Conservation (phyloP, 2,888 invertebrate species). For the Oxytorus armatus region DNA sequence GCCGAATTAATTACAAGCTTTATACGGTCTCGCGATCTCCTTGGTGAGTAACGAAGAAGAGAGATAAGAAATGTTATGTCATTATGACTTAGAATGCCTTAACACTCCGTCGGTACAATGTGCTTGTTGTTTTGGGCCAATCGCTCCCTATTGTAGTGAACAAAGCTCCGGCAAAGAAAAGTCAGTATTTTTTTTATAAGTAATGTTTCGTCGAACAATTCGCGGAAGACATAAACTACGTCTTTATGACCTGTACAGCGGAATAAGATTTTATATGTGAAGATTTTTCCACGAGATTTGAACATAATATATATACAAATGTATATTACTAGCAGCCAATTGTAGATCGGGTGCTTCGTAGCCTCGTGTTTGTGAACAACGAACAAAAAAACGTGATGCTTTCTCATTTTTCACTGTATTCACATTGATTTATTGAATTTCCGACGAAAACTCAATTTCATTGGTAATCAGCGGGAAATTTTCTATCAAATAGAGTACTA, state of each 20-base stretch:
- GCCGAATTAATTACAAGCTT: conserved; percentile 68
- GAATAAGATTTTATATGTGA: not conserved
- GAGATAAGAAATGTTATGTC: conserved; percentile 53
- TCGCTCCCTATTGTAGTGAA: not conserved
- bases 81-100: conserved; percentile 40
- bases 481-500: no score
- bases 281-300: not conserved
- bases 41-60: conserved; percentile 26
- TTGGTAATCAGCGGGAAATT: no score
- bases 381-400: no score
- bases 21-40: conserved; percentile 39
- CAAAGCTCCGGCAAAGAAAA: conserved; percentile 41
- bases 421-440: no score
- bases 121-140: conserved; percentile 29
- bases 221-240: not conserved
- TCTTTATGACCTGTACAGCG: not conserved
- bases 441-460: no score
- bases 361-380: no score
- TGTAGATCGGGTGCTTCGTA: no score
- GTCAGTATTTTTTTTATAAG: conserved; percentile 48
- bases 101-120: conserved; percentile 12
- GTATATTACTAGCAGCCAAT: no score
- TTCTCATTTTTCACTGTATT: no score
- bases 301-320: no score
- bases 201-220: not conserved